phyloP scores from a whole-genome alignment of 2,113 vertebrate genomes.

The Anoura caudifer region DNA sequence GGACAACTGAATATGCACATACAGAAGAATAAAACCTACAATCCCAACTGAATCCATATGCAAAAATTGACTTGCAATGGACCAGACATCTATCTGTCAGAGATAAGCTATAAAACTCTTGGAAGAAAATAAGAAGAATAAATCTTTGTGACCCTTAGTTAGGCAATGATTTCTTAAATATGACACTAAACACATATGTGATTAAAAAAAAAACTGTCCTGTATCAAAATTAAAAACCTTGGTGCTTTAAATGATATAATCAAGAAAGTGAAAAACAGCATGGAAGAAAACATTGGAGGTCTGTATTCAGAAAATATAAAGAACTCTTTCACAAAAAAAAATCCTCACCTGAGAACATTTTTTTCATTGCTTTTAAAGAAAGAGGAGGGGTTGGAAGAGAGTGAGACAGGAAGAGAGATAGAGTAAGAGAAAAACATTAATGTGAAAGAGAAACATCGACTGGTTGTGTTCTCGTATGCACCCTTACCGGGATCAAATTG shows the following conservation, averaged over 20 bases:
- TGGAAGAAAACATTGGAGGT: neutral
- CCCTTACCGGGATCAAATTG: too few species aligned
- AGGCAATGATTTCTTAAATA: neutral
- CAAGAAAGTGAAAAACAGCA: neutral
- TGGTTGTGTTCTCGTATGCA: too few species aligned
- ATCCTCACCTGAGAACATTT: too few species aligned
- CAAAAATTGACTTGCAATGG: neutral
- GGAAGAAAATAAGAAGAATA: neutral
- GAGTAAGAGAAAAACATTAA: too few species aligned
- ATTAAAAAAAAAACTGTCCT: neutral
- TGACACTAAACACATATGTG: neutral
- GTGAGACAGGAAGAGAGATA: too few species aligned
- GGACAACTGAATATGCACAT: neutral
- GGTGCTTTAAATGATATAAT: neutral
- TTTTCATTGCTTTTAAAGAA: too few species aligned
- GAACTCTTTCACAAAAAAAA: neutral
- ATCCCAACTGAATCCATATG: neutral
- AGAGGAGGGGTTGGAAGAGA: too few species aligned
- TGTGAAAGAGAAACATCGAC: too few species aligned
- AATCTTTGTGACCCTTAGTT: neutral
- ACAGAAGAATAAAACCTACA: neutral
- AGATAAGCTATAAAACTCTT: neutral
- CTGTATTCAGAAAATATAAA: neutral
- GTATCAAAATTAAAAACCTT: neutral
- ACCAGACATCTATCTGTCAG: neutral